Evolutionary conservation across 2,113 vertebrate species (phyloP), one percentile per base, ranked within the genome.

Genomic region (Mesitornis unicolor): DNA sequence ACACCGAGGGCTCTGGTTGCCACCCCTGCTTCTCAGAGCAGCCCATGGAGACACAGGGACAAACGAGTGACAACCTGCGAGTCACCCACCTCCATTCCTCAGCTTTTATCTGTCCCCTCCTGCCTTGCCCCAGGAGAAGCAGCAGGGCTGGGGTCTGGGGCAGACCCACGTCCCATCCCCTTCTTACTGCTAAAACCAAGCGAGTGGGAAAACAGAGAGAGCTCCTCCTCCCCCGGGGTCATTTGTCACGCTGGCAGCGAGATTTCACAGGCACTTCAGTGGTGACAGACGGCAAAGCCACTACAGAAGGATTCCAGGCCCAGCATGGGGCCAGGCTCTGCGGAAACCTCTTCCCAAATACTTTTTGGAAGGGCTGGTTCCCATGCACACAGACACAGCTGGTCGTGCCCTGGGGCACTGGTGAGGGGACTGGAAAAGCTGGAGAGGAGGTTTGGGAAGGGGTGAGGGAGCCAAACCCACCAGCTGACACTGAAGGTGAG

Each of bases 401-500:
- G 9, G 77, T 56, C 2, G 54, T 1, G 28, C 51, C 89, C 77
- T 3, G 1, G 11, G 83, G 81, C 14, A 24, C 13, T 0, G 5
- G 14, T n/a, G n/a, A n/a, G 36, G 42, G 42, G 10, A 6, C 0
- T 9, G 8, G 60, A 54, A 70, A 43, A 75, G 67, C 87, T 51
- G 40, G 21, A 9, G 3, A 6, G 68, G 47, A 25, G 0, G 3
- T 35, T 0, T 20, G 71, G 36, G 9, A 22, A 40, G n/a, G 70
- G 71, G 35, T 6, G 9, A 4, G 68, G 64, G 36, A 18, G 24
- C 8, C 21, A 2, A n/a, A 33, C 98, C 90, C 93, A 99, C 99
- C 99, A 99, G 96, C 98, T 99, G 97, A 99, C 17, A 38, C 99
- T 98, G 98, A 99, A 99, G 98, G 98, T 98, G 87, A 99, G 80